Percentiles rank a stretch among this genome's conserved stretches.
phyloP scores from a whole-genome alignment of 2,797 vertebrate species.

The Phrynocephalus vlangalii region DNA sequence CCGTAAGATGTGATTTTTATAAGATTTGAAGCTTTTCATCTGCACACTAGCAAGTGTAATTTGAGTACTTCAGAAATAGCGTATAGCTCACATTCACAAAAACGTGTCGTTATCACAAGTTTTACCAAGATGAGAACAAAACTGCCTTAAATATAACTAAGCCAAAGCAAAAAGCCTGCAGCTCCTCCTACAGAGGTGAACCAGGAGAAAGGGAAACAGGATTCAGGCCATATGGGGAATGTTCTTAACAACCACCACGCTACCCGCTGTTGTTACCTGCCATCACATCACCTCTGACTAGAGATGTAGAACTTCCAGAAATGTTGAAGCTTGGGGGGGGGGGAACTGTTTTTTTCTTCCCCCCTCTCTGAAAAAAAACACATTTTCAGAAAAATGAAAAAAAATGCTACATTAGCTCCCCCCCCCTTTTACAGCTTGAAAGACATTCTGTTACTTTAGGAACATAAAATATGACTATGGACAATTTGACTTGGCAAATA shows the following conservation, averaged over 20 bases:
- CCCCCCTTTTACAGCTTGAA: too few species aligned
- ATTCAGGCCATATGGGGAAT: not conserved
- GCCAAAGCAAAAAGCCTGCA: not conserved
- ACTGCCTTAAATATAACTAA: slow-evolving; percentile 11
- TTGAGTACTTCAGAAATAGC: slow-evolving; percentile 12
- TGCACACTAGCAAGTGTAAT: slow-evolving; percentile 28
- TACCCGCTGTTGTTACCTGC: not conserved
- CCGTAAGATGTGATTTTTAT: not conserved
- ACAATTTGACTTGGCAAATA: too few species aligned
- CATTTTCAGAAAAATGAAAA: too few species aligned
- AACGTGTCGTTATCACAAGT: not conserved
- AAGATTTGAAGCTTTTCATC: slow-evolving; percentile 16
- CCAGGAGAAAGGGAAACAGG: not conserved
- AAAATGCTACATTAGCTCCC: too few species aligned
- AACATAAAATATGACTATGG: too few species aligned
- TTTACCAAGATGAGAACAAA: slow-evolving; percentile 8
- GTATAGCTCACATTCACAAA: slow-evolving; percentile 19
- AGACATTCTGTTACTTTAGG: too few species aligned
- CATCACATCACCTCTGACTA: too few species aligned
- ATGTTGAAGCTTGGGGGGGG: too few species aligned
- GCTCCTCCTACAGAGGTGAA: not conserved
- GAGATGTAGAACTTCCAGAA: too few species aligned
- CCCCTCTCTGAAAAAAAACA: too few species aligned
- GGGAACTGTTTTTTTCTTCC: too few species aligned
- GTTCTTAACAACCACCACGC: not conserved